phyloP scores from a whole-genome alignment of 2,888 invertebrate genomes.

The Nomada ferruginata region DNA sequence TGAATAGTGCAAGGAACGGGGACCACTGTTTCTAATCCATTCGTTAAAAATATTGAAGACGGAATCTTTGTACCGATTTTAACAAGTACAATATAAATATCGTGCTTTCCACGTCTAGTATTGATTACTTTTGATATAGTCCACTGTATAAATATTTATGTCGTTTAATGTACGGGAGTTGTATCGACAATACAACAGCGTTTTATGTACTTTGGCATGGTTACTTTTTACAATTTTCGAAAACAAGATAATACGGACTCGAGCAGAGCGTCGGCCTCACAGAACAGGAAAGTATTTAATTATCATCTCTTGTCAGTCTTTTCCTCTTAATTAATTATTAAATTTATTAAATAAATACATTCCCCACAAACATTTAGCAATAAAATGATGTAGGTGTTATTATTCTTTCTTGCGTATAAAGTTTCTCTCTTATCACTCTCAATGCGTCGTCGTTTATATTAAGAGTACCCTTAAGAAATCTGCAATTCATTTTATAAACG shows the following conservation, averaged over 20 bases:
- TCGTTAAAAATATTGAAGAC: constrained; percentile 29
- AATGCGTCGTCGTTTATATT: constrained; percentile 29
- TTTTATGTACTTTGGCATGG: constrained; percentile 19
- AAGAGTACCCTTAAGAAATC: constrained; percentile 52
- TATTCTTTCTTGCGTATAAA: constrained; percentile 48
- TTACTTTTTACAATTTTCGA: constrained; percentile 20
- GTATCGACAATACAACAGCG: constrained; percentile 4
- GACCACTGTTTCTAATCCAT: constrained; percentile 6
- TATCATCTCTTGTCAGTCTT: constrained; percentile 66
- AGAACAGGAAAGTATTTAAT: constrained; percentile 61
- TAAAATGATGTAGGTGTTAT: constrained; percentile 57
- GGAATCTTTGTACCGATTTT: constrained; percentile 26
- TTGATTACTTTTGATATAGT: constrained; percentile 14
- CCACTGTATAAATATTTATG: background rate
- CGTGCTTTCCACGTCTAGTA: background rate
- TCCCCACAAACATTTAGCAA: constrained; percentile 64
- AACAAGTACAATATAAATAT: constrained; percentile 34
- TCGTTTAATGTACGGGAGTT: background rate
- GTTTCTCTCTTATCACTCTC: constrained; percentile 19
- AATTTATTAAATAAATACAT: constrained; percentile 82
- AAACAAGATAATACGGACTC: constrained; percentile 20
- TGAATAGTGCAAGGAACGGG: constrained; percentile 7
- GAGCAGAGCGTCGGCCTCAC: constrained; percentile 50
- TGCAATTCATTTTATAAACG: constrained; percentile 43
- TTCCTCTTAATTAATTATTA: constrained; percentile 73